Percentiles rank a stretch among this genome's conserved stretches.
These are phyloP conservation scores for Halcyon malimbica DNA, from an alignment of 2,113 vertebrate species.

Conservation along the genomic window DNA sequence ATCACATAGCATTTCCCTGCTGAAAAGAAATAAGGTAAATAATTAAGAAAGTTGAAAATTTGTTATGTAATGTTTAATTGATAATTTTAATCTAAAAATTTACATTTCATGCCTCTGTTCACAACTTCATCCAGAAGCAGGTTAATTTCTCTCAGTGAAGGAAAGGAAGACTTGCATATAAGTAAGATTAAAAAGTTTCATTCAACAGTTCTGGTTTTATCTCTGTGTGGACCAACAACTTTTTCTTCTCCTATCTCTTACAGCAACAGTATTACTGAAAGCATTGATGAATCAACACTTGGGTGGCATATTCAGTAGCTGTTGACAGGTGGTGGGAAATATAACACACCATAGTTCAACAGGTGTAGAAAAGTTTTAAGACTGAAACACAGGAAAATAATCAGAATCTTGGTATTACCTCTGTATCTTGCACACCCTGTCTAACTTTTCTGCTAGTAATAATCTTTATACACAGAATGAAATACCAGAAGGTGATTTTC, in stretches of 20 bases:
- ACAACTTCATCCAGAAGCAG: not conserved
- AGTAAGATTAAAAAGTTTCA: not conserved
- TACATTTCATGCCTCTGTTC: not conserved
- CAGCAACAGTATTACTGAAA: not conserved
- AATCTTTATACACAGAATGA: not conserved
- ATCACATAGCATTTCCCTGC: not conserved
- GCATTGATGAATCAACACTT: not conserved
- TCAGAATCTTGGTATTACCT: not conserved
- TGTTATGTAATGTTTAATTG: not conserved
- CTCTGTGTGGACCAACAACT: not conserved
- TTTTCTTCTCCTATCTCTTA: not conserved
- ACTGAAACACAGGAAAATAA: conserved; percentile 1
- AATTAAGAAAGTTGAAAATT: not conserved
- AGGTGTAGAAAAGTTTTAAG: conserved; percentile 14
- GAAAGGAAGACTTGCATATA: not conserved
- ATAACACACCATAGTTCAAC: not conserved
- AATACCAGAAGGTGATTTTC: not conserved
- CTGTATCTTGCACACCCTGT: not conserved
- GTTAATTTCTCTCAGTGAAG: not conserved
- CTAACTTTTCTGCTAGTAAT: not conserved
- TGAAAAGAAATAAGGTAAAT: not conserved
- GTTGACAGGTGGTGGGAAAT: conserved; percentile 16
- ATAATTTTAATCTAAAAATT: not conserved
- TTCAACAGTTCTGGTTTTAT: not conserved
- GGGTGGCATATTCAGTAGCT: not conserved